Base-by-base conservation (phyloP, 2,113 vertebrate genomes). In the Anguilla japonica region DNA sequence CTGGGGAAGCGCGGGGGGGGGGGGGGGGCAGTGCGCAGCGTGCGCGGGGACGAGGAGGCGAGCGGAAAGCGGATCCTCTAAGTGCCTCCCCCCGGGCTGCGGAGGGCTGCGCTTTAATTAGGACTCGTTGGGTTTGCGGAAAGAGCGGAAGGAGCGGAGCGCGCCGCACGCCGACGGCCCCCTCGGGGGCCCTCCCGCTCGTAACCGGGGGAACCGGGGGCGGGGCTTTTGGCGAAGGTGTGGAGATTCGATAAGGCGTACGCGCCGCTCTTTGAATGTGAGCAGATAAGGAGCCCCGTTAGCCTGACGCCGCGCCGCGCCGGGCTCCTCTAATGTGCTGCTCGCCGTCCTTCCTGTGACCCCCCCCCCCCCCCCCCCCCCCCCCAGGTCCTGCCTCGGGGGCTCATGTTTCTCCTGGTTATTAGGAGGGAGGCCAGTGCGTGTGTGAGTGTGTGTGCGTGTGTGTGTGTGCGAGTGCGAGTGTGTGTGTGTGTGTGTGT, bases 381-480 rank as follows among this genome's bases (percentile, higher is more conserved):
- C 15, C 3, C 57, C 14, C 15, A 4, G 57, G 22, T 60, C 3
- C 56, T 60, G 56, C 56, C 56, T 60, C 14, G 20, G 60, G 60
- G 60, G 15, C 57, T 60, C 15, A 3, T 18, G 57, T 60, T 60
- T 60, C 57, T 60, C 11, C 57, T 18, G 13, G 57, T 60, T 60
- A 18, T 60, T 60, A 16, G 57, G 57, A 60, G 3, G 15, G 57
- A 20, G 57, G 18, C 18, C 57, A 3, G 5, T 60, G 57, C 71
- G 88, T 88, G 88, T 16, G 75, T 53, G 29, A 82, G 82, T 85
- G 39, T 88, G 85, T 83, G 88, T 84, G 87, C 5, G 57, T 15
- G 57, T 60, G 57, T 82, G 82, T 85, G 39, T 88, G 85, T 84
- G 88, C 83, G 87, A 1, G 43, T 46, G 43, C 2, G 43, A 1